Conservation (phyloP, 2,797 vertebrate species). For the Enteromius argenteus region DNA sequence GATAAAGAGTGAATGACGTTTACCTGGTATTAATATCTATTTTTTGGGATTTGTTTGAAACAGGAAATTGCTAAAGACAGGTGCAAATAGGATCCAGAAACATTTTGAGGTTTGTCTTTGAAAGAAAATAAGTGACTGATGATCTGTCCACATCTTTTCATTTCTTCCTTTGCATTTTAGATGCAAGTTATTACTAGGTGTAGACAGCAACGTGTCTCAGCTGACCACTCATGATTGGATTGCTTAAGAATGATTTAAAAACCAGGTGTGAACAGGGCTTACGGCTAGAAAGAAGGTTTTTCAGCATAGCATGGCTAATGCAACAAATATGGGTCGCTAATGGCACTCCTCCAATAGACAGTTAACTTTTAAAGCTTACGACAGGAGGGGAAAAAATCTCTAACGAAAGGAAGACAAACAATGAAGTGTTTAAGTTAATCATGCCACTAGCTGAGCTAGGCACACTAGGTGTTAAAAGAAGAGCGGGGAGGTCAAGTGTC, state of each 20-base stretch:
- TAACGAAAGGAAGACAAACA: constrained; percentile 57
- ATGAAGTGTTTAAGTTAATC: constrained; percentile 83
- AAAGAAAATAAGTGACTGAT: not conserved
- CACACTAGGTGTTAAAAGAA: constrained; percentile 69
- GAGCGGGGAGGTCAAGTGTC: constrained; percentile 73
- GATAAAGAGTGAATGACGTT: constrained; percentile 11
- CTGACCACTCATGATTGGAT: not conserved
- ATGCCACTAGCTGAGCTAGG: constrained; percentile 67
- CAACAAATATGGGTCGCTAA: constrained; percentile 29
- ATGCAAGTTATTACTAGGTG: not conserved
- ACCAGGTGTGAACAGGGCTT: not conserved
- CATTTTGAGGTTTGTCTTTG: constrained; percentile 12
- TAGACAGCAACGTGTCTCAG: not conserved
- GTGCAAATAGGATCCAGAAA: not conserved
- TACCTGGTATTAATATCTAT: not conserved
- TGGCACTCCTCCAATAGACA: constrained; percentile 13
- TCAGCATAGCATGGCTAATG: constrained; percentile 4
- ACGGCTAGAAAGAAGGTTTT: not conserved
- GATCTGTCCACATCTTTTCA: not conserved
- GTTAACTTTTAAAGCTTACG: constrained; percentile 47
- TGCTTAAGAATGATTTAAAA: not conserved
- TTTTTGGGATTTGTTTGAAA: not conserved
- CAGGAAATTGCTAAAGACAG: not conserved
- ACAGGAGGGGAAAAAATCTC: constrained; percentile 18
- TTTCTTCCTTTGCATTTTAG: not conserved